These are phyloP conservation scores for Meliscaeva auricollis DNA, from an alignment of 2,888 invertebrate species.

Conservation along the genomic window DNA sequence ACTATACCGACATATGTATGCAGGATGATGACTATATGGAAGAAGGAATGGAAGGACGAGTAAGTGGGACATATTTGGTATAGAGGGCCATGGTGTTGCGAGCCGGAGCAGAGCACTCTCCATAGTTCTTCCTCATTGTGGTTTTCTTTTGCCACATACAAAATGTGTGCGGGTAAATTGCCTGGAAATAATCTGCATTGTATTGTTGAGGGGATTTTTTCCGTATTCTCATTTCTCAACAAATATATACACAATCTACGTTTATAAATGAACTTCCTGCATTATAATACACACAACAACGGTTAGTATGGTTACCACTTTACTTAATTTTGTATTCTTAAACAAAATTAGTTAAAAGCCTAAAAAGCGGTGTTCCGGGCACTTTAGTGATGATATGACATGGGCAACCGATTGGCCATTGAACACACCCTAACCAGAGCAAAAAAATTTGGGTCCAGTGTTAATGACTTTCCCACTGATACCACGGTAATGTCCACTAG, in stretches of 20 bases:
- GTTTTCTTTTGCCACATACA: conserved; percentile 45
- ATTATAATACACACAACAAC: not conserved
- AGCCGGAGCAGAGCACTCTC: conserved; percentile 3
- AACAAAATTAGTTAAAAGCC: too few species aligned
- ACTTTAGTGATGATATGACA: too few species aligned
- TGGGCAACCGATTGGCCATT: too few species aligned
- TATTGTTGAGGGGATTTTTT: conserved; percentile 50
- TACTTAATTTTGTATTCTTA: not conserved
- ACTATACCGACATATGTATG: not conserved
- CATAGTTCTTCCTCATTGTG: conserved; percentile 63
- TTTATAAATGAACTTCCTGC: conserved; percentile 28
- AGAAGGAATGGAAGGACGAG: not conserved
- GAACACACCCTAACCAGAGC: too few species aligned
- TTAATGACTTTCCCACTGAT: too few species aligned
- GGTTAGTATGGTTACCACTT: not conserved
- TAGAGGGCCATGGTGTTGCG: not conserved
- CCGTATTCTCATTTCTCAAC: not conserved
- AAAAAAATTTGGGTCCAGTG: too few species aligned
- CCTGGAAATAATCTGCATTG: conserved; percentile 75
- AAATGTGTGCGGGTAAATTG: conserved; percentile 71
- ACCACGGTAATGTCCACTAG: too few species aligned
- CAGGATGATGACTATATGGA: not conserved
- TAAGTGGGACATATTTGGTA: conserved; percentile 13
- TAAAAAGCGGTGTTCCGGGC: too few species aligned
- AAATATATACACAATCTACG: not conserved